Base-by-base conservation (phyloP, 2,888 invertebrate species). In the Leucania comma region DNA sequence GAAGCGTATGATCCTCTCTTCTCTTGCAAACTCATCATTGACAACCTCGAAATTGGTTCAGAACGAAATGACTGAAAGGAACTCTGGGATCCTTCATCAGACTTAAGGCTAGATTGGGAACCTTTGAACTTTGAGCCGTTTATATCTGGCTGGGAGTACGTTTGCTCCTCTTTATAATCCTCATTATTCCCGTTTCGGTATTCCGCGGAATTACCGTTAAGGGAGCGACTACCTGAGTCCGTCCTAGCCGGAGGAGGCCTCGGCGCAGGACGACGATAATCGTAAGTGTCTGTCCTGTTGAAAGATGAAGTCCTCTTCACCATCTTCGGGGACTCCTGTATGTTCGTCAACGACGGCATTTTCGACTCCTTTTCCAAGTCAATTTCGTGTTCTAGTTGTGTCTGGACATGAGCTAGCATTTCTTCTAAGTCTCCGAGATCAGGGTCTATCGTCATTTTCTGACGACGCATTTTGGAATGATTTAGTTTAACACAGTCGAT, bases 361-460 rank as follows among this genome's bases (percentile, higher is more conserved):
- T 92, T 95, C 3, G 90, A 86, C 50, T 95, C 95, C 58, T 90
- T 93, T 72, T 95, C 95, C 64, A 93, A 60, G 50, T 94, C 95
- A 1, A 96, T 95, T 80, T 96, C 96, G 66, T 95, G 90, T 79
- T 96, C 96, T 9, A 96, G 78, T 72, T 96, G 96, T 0, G 90
- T 93, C 69, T 96, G 96, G 1, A 96, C 96, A 78, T 94, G 93
- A 0, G 96, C 96, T 26, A 96, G 85, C 96, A 96, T 96, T 77
- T 96, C 95, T 71, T 96, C 96, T 14, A 96, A 74, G 67, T 96
- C 96, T 0, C 95, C 95, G 56, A 96, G 78, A 80, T 96, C 96
- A 2, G 96, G 96, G 78, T 95, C 93, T 14, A 94, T 80, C 46
- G 90, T 94, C 84, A 95, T 85, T 79, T 94, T 95, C 50, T 88